Base-by-base conservation (phyloP, 1,140 invertebrate species). In the Halesus radiatus region DNA sequence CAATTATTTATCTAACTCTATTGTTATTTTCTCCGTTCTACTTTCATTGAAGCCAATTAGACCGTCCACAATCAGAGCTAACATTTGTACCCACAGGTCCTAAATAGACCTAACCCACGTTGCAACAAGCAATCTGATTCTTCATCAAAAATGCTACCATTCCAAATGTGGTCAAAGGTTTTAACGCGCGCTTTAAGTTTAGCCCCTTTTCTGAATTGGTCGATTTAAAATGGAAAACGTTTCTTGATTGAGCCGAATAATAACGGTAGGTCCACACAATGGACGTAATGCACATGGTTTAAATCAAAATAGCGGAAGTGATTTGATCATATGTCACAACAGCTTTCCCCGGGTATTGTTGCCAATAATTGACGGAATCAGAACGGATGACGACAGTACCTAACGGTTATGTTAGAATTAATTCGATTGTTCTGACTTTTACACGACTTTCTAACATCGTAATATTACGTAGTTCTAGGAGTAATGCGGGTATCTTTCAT, bases 221-320 rank as follows among this genome's bases (percentile, higher is more conserved):
- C 56, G 4, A 22, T 60, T 60, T 60, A 22, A 60, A 60, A 13
- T 1, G 20, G 56, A 22, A 60, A 60, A 0, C 18, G 18, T 23
- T 60, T 20, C 56, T 20, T 8, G 18, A 60, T 60, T 22, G 56
- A 22, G 18, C 1, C 23, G n/a, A 23, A 60, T 60, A 20, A 60
- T 60, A 60, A 60, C 56, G 18, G 56, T 60, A 18, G 20, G 18
- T 60, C 16, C 20, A 60, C 56, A 22, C 23, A 60, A 60, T 60
- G 56, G 56, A 23, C 8, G 56, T 23, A 20, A 60, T 18, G 37
- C 37, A 45, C 20, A 15, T 18, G 56, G 56, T 13, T 60, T 10
- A 22, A 60, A 37, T 29, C 62, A 66, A 66, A 66, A 66, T 66
- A 29, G 62, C 62, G 62, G 62, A 66, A 66, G 62, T 32, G 26